These are phyloP conservation scores for Ophion obscuratus DNA, from an alignment of 2,888 invertebrate species.

Conservation along the genomic window DNA sequence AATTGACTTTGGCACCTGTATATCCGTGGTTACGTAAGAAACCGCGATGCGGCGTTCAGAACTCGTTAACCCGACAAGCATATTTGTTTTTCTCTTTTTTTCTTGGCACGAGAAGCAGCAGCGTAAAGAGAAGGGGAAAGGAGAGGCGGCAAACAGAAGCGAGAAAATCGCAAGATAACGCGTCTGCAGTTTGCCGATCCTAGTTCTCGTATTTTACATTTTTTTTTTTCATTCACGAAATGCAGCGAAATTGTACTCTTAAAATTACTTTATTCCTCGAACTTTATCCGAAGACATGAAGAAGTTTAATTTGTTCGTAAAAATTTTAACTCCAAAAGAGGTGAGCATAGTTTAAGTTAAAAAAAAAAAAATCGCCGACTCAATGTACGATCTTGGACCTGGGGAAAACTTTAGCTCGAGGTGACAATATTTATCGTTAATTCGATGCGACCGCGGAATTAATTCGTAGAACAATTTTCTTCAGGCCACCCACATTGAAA, in stretches of 20 bases:
- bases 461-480: not conserved
- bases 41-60: conserved; percentile 74
- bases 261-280: too few relatives aligned
- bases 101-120: conserved; percentile 56
- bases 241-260: too few relatives aligned
- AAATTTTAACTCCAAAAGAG: too few relatives aligned
- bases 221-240: not conserved
- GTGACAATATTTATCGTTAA: too few relatives aligned
- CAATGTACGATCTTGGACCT: too few relatives aligned
- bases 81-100: conserved; percentile 72
- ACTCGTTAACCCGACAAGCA: conserved; percentile 76
- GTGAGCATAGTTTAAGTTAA: too few relatives aligned
- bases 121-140: conserved; percentile 21
- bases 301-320: too few relatives aligned
- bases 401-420: too few relatives aligned
- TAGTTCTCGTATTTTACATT: not conserved
- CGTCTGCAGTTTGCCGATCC: conserved; percentile 47
- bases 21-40: conserved; percentile 76
- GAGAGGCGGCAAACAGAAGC: conserved; percentile 11
- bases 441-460: too few relatives aligned
- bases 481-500: not conserved
- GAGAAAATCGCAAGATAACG: conserved; percentile 51
- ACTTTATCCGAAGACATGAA: too few relatives aligned
- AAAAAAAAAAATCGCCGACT: too few relatives aligned
- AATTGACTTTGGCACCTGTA: conserved; percentile 26